These are phyloP conservation scores for Perizoma flavofasciatum DNA, from an alignment of 2,888 invertebrate species.

Conservation along the genomic window DNA sequence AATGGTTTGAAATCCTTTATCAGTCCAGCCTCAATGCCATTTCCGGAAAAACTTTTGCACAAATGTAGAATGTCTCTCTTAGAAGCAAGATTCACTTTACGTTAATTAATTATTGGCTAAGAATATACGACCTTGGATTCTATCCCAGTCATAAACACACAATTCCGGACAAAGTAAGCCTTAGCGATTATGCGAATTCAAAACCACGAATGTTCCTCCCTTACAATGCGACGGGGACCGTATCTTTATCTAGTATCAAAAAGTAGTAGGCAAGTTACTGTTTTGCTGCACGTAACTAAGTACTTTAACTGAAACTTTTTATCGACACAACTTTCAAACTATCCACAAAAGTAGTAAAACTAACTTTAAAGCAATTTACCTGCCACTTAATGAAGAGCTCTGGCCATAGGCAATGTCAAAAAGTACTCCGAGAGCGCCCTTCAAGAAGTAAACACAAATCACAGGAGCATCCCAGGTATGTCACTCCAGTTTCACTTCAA, in stretches of 20 bases:
- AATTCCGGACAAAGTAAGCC: constrained; percentile 9
- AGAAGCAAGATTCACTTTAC: not conserved
- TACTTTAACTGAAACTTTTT: constrained; percentile 72
- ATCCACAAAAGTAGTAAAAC: constrained; percentile 63
- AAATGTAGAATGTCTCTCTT: not conserved
- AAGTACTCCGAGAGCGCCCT: constrained; percentile 63
- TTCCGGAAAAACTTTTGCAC: not conserved
- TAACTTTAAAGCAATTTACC: constrained; percentile 60
- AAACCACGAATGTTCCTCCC: constrained; percentile 35
- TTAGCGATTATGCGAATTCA: constrained; percentile 25
- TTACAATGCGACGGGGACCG: constrained; percentile 5
- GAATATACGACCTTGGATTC: constrained; percentile 3
- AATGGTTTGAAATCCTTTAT: too few species aligned
- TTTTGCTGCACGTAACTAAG: constrained; percentile 2
- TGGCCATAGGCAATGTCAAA: constrained; percentile 63
- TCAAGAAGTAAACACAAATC: constrained; percentile 81
- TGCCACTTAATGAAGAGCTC: constrained; percentile 58
- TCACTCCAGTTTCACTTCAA: constrained; percentile 77
- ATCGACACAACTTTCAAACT: constrained; percentile 68
- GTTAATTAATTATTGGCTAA: not conserved
- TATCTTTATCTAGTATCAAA: constrained; percentile 15
- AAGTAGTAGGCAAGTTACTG: constrained; percentile 15
- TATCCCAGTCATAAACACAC: not conserved
- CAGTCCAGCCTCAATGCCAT: not conserved
- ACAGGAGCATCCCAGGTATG: constrained; percentile 73